Evolutionary conservation across 2,797 vertebrate genomes (phyloP).

Genomic region (Sebastes matsubarae): DNA sequence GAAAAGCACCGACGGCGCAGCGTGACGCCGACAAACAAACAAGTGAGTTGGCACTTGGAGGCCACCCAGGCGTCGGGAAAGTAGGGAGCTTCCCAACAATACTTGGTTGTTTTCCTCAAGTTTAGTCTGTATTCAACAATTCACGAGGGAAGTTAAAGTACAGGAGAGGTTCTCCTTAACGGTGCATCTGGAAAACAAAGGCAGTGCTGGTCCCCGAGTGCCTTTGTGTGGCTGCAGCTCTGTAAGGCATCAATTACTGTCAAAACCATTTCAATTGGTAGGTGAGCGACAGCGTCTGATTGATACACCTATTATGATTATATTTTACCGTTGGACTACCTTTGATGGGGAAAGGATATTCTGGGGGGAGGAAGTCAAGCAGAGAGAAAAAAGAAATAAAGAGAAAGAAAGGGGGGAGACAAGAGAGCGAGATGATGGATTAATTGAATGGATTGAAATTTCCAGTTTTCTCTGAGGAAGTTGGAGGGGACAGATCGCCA

Average conservation of each 20-base stretch:
- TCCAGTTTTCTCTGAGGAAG: constrained; percentile 22
- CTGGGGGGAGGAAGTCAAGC: constrained; percentile 20
- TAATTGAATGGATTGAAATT: constrained; percentile 60
- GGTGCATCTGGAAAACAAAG: constrained; percentile 48
- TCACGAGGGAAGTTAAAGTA: constrained; percentile 31
- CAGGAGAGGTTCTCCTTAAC: constrained; percentile 27
- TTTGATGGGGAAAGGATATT: constrained; percentile 22
- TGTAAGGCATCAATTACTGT: constrained; percentile 61
- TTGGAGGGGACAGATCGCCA: constrained; percentile 23
- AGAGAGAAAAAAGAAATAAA: constrained; percentile 2
- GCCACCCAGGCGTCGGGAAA: constrained; percentile 27
- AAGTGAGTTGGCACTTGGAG: constrained; percentile 10
- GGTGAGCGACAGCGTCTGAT: constrained; percentile 29
- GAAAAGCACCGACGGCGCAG: not conserved
- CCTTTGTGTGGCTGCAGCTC: constrained; percentile 23
- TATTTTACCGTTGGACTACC: not conserved
- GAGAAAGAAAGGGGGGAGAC: not conserved
- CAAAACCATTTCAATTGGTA: constrained; percentile 18
- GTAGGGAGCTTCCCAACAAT: constrained; percentile 14
- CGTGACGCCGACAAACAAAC: constrained; percentile 28
- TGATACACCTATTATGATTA: constrained; percentile 38
- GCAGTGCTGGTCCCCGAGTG: not conserved
- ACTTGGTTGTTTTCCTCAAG: constrained; percentile 32
- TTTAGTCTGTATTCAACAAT: constrained; percentile 14
- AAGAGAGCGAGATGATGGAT: constrained; percentile 12